Conservation (phyloP, 2,113 vertebrate species). For the Phoxinus phoxinus region DNA sequence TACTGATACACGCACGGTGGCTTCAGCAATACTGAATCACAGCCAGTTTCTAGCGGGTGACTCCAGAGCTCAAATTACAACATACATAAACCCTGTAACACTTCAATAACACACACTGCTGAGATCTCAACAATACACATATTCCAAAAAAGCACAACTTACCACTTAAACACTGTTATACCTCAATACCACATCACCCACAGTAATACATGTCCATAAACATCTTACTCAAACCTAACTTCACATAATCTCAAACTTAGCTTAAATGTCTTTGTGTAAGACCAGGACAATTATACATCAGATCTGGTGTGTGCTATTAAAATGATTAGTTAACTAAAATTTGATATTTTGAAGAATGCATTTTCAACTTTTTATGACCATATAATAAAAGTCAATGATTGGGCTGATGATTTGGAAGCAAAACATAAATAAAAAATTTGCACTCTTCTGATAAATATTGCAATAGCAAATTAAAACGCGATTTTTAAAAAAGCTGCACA, state of each 20-base stretch:
- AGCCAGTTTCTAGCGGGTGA: background rate
- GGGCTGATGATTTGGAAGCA: too few relatives aligned
- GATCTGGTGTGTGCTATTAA: background rate
- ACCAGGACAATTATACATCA: background rate
- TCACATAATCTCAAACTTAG: background rate
- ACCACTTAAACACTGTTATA: background rate
- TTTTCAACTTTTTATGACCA: too few relatives aligned
- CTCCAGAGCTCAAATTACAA: constrained; percentile 16
- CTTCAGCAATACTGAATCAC: background rate
- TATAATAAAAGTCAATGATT: too few relatives aligned
- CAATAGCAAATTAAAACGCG: too few relatives aligned
- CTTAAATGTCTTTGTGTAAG: background rate
- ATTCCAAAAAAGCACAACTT: background rate
- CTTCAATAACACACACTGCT: background rate
- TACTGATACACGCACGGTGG: background rate
- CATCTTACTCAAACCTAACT: background rate
- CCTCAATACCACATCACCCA: background rate
- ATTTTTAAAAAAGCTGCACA: background rate
- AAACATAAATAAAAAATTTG: too few relatives aligned
- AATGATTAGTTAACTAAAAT: background rate
- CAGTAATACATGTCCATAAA: background rate
- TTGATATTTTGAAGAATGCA: background rate
- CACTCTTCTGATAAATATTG: too few relatives aligned
- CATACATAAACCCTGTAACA: background rate
- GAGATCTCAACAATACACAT: background rate